These are phyloP conservation scores for Tupiocoris notatus DNA, from an alignment of 2,888 invertebrate species.

Conservation along the genomic window DNA sequence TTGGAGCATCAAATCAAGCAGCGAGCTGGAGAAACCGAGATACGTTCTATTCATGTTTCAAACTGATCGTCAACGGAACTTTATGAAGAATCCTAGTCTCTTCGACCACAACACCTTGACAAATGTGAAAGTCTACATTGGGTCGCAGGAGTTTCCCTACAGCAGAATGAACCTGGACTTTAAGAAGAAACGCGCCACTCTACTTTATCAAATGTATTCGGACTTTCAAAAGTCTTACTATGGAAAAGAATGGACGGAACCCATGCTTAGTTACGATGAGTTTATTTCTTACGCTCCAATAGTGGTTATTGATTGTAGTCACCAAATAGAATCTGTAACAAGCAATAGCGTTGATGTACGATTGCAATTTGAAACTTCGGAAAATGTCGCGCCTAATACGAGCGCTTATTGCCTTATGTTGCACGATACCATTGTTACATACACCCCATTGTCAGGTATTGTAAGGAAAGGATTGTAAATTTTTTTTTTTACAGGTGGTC, in stretches of 20 bases:
- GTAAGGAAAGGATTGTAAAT: neutral
- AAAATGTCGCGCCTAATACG: conserved; percentile 31
- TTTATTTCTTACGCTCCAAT: conserved; percentile 11
- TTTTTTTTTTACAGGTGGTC: neutral
- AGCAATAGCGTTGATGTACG: conserved; percentile 46
- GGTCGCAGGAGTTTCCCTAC: conserved; percentile 32
- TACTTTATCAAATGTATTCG: conserved; percentile 25
- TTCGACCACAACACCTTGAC: conserved; percentile 25
- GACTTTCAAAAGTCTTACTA: conserved; percentile 33
- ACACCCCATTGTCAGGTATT: conserved; percentile 32
- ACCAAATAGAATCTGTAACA: neutral
- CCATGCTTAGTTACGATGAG: conserved; percentile 45
- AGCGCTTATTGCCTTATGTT: conserved; percentile 41
- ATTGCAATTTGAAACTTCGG: conserved; percentile 43
- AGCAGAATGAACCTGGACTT: conserved; percentile 24
- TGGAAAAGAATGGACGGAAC: conserved; percentile 47
- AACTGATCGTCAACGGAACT: conserved; percentile 22
- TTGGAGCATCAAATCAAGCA: conserved; percentile 7
- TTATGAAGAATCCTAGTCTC: neutral
- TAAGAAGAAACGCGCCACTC: neutral
- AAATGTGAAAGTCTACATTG: conserved; percentile 35
- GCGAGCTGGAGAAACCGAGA: conserved; percentile 33
- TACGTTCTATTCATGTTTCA: conserved; percentile 32
- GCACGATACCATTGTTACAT: conserved; percentile 42
- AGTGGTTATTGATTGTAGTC: conserved; percentile 9